Conservation (phyloP, 2,888 invertebrate species). For the Eristalis pertinax region DNA sequence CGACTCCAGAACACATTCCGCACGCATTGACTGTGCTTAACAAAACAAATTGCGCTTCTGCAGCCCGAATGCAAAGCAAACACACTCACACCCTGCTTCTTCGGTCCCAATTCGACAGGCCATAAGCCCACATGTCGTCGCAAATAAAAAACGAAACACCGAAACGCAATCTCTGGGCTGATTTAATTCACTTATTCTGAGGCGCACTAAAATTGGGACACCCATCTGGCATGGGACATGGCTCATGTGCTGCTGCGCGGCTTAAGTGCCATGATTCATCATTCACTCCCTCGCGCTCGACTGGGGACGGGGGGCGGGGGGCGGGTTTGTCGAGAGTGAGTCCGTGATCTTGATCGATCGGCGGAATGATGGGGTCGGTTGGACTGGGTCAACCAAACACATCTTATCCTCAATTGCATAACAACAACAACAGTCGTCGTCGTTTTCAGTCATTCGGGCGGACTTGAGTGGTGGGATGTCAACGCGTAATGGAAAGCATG, state of each 20-base stretch:
- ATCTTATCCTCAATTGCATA: conserved; percentile 37
- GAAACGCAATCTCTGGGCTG: conserved; percentile 7
- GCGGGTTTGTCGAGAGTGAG: not conserved
- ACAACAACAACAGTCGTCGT: not conserved
- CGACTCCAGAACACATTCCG: not conserved
- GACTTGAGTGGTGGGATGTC: conserved; percentile 35
- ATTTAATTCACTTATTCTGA: conserved; percentile 38
- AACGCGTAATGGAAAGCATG: conserved; percentile 17
- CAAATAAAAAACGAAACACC: not conserved
- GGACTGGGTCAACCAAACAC: conserved; percentile 49
- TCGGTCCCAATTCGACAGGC: conserved; percentile 36
- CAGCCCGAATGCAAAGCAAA: conserved; percentile 37
- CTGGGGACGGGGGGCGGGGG: not conserved
- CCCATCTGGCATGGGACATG: conserved; percentile 31
- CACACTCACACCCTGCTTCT: not conserved
- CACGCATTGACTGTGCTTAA: conserved; percentile 35
- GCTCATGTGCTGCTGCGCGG: not conserved
- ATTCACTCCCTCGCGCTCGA: not conserved
- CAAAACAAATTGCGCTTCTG: conserved; percentile 52
- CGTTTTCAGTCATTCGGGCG: not conserved
- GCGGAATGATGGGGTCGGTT: conserved; percentile 13
- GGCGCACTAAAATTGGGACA: conserved; percentile 45
- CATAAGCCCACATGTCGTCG: conserved; percentile 21
- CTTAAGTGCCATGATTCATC: conserved; percentile 38
- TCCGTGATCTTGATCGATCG: conserved; percentile 53